Evolutionary conservation across 2,888 invertebrate genomes (phyloP).

Genomic region (Electrophaes corylata): DNA sequence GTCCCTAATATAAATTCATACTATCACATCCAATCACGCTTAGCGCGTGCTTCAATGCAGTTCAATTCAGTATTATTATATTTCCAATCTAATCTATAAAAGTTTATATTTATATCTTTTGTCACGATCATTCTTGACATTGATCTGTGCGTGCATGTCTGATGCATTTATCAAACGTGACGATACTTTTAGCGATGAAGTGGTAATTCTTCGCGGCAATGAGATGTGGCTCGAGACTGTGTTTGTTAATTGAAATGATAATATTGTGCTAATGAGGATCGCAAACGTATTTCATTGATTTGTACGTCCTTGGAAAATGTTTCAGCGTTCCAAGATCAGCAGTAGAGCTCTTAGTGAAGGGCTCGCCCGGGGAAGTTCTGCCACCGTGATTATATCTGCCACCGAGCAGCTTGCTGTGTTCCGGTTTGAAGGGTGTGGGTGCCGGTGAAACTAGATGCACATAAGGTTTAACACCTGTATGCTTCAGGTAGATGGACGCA

Average conservation of each 20-base stretch:
- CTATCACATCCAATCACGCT: slow-evolving; percentile 2
- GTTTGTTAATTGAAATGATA: slow-evolving; percentile 7
- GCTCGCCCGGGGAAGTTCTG: too few species aligned
- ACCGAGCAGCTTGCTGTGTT: too few species aligned
- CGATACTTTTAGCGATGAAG: slow-evolving; percentile 40
- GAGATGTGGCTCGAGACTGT: slow-evolving; percentile 9
- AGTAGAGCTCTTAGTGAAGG: too few species aligned
- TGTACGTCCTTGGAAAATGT: too few species aligned
- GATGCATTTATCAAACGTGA: slow-evolving; percentile 45
- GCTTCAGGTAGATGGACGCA: too few species aligned
- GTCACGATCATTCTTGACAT: slow-evolving; percentile 41
- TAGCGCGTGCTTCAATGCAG: slow-evolving; percentile 22
- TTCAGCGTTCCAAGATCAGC: too few species aligned
- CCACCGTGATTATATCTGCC: too few species aligned
- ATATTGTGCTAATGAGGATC: not conserved
- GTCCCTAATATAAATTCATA: not conserved
- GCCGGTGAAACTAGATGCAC: too few species aligned
- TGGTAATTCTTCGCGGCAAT: slow-evolving; percentile 27
- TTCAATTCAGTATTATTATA: slow-evolving; percentile 8
- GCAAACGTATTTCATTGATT: too few species aligned
- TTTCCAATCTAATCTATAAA: slow-evolving; percentile 12
- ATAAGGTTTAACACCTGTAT: too few species aligned
- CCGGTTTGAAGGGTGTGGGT: too few species aligned
- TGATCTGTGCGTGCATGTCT: slow-evolving; percentile 42
- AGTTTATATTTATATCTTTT: slow-evolving; percentile 28